Evolutionary conservation across 2,113 vertebrate genomes (phyloP), one percentile per base, ranked within the genome.

Genomic region (Chauna torquata): DNA sequence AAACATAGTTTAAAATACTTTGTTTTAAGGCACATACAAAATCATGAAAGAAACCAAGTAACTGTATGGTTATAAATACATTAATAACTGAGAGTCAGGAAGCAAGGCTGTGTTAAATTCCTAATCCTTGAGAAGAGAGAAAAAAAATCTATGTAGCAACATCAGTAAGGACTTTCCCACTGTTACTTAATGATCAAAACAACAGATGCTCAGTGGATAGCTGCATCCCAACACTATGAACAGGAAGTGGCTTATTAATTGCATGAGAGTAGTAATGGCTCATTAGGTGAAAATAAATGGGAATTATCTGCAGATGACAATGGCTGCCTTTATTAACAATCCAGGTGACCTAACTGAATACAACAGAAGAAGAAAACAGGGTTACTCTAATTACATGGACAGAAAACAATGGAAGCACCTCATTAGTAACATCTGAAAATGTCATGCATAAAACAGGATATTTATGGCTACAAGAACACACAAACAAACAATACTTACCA

Each of bases 231-330:
- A 82, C 72, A 84, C 30, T 80, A 94, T 15, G 81, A 91, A 79
- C 77, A 91, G 94, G 86, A 96, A 91, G 81, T 75, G 75, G 86
- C 57, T 91, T 95, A 92, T 81, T 94, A 96, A 94, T 91, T 95
- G 77, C 57, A 72, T 57, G 49, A 92, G 69, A 89, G 44, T 61
- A 72, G 57, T 76, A 94, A 92, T 72, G 86, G 86, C 49, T 95
- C 95, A 96, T 96, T 92, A 94, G 89, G 69, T 79, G 62, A 89
- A 96, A 97, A 95, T 85, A 87, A 96, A 96, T 79, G 81, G 44
- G 86, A 95, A 94, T 92, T 91, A 92, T 95, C 86, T 92, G 45
- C 58, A 92, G 85, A 95, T 91, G 80, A 96, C 84, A 94, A 95
- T 54, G 66, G 49, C 36, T 89, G 83, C 44, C 66, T 96, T 92